Conservation (phyloP, 1,140 invertebrate genomes). For the Trichomalopsis sarcophagae region DNA sequence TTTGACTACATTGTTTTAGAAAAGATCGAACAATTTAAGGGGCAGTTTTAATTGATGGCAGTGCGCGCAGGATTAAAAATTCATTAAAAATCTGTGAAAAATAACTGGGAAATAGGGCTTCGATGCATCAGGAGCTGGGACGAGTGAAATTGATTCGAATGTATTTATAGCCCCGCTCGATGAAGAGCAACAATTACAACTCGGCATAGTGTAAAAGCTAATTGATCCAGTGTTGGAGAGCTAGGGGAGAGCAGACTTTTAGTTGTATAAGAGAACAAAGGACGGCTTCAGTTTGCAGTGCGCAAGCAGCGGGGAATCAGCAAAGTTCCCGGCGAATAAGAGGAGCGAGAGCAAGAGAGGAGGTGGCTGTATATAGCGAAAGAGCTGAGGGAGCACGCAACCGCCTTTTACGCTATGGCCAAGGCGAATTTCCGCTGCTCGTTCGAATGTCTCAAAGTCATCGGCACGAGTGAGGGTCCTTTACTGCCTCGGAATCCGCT, state of each 20-base stretch:
- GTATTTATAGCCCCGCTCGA: not conserved
- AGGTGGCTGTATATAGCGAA: not conserved
- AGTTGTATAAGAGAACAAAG: not conserved
- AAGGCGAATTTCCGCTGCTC: not conserved
- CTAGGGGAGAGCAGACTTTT: not conserved
- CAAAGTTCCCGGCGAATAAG: not conserved
- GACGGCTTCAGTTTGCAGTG: not conserved
- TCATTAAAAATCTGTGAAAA: not conserved
- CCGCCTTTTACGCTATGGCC: not conserved
- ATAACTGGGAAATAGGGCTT: not conserved
- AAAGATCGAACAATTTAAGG: too few relatives aligned
- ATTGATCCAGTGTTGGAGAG: too few relatives aligned
- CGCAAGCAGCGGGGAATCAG: not conserved
- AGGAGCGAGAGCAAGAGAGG: not conserved
- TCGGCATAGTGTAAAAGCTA: not conserved
- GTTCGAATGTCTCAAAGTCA: slow-evolving; percentile 2
- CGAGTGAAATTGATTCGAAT: not conserved
- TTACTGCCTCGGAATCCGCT: not conserved
- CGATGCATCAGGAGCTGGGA: not conserved
- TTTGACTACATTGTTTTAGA: too few relatives aligned
- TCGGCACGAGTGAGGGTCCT: not conserved
- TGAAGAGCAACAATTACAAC: not conserved
- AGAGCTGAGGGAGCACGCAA: not conserved
- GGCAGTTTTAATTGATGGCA: too few relatives aligned
- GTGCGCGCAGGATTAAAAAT: too few relatives aligned